Base-by-base conservation (phyloP, 2,888 invertebrate species). In the Phorcus lineatus region DNA sequence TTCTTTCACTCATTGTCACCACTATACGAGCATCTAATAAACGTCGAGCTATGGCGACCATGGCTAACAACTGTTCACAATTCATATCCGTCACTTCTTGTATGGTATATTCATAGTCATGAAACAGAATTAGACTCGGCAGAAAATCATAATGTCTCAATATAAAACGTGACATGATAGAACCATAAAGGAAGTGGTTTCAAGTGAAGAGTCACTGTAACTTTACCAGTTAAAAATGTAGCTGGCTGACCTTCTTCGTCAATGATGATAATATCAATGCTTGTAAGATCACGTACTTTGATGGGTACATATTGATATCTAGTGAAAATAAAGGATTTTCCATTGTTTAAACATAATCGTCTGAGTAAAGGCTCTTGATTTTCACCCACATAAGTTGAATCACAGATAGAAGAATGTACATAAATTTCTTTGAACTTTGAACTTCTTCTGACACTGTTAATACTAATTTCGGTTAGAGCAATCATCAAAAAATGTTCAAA, bases 291-390 rank as follows among this genome's bases (percentile, higher is more conserved):
- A 17, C n/a, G 67, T 1, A 74, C 74, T 47, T 22, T 74, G 52
- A 74, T n/a, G 28, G 67, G 67, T 67, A 67, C n/a, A 67, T 67
- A 67, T n/a, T 67, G 17, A 67, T 67, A 28, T 28, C 28, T 19
- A 13, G 67, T 19, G 28, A 67, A 67, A n/a, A 28, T 36, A 31
- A 67, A 67, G n/a, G 24, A 31, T 67, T 28, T 19, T 36, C 28
- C 67, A n/a, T 11, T 28, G 24, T 67, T 67, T 36, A 28, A 36
- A 67, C 28, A 67, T 24, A 67, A n/a, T 31, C 67, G 67, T 28
- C 67, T 47, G 19, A 74, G 28, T 19, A 74, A 22, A 22, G 52
- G 52, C 31, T 74, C 52, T 47, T 74, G 19, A 13, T 22, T 47
- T 74, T 52, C 74, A 11, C 74, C 74, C 52, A 74, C 74, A 52